A percentile compares a stretch with the other conserved stretches of the same genome.
Conservation (phyloP, 2,113 vertebrate species). For the Bombycilla garrulus region DNA sequence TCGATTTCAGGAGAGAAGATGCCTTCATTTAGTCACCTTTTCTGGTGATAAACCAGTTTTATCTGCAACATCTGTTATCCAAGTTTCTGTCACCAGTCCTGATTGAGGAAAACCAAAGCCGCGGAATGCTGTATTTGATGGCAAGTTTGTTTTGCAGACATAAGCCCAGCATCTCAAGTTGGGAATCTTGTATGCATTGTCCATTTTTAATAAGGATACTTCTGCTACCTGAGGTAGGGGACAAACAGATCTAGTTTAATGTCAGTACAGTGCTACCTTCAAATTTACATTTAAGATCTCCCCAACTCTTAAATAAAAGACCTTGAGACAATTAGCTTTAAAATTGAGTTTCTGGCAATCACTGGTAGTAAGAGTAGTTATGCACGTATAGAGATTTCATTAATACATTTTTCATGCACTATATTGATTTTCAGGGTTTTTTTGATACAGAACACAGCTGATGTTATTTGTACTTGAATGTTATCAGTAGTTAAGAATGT, state of each 20-base stretch:
- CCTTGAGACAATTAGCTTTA: background rate
- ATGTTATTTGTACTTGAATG: background rate
- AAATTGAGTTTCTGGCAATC: background rate
- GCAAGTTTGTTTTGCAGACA: constrained; percentile 82
- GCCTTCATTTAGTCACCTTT: constrained; percentile 64
- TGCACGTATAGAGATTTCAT: background rate
- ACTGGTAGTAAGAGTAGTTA: background rate
- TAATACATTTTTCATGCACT: background rate
- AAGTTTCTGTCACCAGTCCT: constrained; percentile 78
- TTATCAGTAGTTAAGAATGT: background rate
- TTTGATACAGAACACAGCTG: background rate
- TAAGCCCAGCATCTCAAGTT: constrained; percentile 68
- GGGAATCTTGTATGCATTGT: constrained; percentile 82
- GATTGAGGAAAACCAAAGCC: constrained; percentile 84
- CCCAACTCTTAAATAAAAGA: background rate
- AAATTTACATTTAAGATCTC: background rate
- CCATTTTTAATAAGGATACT: constrained; percentile 78
- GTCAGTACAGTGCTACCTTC: background rate
- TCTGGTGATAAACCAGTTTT: constrained; percentile 73
- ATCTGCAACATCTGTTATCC: constrained; percentile 76
- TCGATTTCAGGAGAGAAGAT: background rate
- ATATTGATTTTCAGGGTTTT: background rate
- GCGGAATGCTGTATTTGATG: constrained; percentile 82
- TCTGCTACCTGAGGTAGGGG: constrained; percentile 70
- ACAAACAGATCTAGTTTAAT: background rate